Base-by-base conservation (phyloP, 2,888 invertebrate species). In the Sycophila texana region DNA sequence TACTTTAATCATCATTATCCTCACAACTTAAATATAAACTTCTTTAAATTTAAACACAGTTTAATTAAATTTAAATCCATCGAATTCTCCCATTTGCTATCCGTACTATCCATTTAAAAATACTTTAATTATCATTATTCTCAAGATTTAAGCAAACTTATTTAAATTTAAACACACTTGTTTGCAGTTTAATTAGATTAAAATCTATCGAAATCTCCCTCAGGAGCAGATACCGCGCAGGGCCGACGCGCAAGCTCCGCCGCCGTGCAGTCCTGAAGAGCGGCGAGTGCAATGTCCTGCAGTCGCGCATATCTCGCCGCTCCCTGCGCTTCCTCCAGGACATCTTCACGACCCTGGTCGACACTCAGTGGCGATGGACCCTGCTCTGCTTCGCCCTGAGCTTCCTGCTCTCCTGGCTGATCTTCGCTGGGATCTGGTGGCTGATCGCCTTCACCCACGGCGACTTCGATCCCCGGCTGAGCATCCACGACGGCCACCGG, bases 281-380 rank as follows among this genome's bases (percentile, higher is more conserved):
- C 92, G 99, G 99, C 67, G 98, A 98, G 88, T 98, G 98, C 92
- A 99, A 99, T 91, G 96, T 98, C 80, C 94, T 97, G 84, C 97
- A 98, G 90, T 97, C 97, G 81, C 92, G 93, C 87, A 95, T 99
- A 87, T 95, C 97, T 67, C 95, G 96, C 85, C 92, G 95, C 60
- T 92, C 95, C 61, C 89, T 96, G 81, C 94, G 96, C 63, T 96
- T 95, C 87, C 93, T 95, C 71, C 83, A 83, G 70, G 92, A 65
- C 87, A 92, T 92, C 91, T 97, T 97, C 91, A 95, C 96, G 39
- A 97, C 96, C 0, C 92, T 98, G 86, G 96, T 99, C 83, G 98
- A 97, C 90, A 93, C 95, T 0, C 95, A 96, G 90, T 99, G 99
- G 99, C 93, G 97, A 61, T 98, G 97, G 96, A 98, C 98, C 0